Evolutionary conservation across 2,113 vertebrate genomes (phyloP), one percentile per base, ranked within the genome.

Genomic region (Archilochus colubris): DNA sequence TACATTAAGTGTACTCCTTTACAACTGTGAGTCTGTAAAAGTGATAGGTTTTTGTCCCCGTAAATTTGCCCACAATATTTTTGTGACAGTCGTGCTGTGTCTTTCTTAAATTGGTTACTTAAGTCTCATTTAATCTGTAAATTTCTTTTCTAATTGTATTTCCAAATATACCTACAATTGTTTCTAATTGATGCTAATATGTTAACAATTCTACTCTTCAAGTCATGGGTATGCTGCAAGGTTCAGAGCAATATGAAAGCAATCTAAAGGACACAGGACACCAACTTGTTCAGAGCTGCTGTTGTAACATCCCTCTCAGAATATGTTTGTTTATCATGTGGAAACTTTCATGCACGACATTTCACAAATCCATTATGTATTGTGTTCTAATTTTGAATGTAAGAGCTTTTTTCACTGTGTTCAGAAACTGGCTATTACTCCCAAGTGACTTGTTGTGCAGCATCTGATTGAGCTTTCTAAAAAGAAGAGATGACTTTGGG

Each of bases 301-400:
- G 1, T 48, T 63, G 4, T 33, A 50, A n/a, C 9, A 30, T 54
- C 7, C 7, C 8, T 88, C 70, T 69, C 54, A 40, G n/a, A 79
- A 50, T 81, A 54, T n/a, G 17, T 82, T 21, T 58, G 2, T 63
- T 68, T 61, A 27, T 82, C 3, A 9, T 82, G 21, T 63, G 23
- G 4, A 38, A 86, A 5, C 48, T 88, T 76, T 21, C 9, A 19
- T 30, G 7, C 0, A 0, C 25, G 24, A 0, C 64, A n/a, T 82
- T 82, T 80, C 59, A 36, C 7, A 76, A 31, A 4, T 75, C 44
- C 6, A 0, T 58, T 70, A 5, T 28, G n/a, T 44, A 19, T 25
- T 66, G 18, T 33, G 15, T 16, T 74, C 12, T 13, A 25, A 21
- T 83, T 24, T 27, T 62, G 43, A 91, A 58, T 46, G 23, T 30